Conservation (phyloP, 1,140 invertebrate species). For the Lineus longissimus region DNA sequence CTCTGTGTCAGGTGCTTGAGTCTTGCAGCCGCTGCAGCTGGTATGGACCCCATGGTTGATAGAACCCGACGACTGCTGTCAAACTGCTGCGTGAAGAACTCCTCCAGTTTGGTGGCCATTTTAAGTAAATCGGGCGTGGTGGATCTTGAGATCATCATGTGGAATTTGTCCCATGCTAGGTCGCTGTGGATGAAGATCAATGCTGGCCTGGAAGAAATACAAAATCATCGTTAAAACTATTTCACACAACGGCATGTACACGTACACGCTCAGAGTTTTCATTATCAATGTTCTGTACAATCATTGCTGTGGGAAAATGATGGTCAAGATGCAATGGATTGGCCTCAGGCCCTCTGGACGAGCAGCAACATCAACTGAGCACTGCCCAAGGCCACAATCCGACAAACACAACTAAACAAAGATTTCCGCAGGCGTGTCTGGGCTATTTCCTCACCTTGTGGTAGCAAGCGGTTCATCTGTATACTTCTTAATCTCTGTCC, state of each 20-base stretch:
- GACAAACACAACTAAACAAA: too few species aligned
- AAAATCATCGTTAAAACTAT: not conserved
- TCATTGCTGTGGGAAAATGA: not conserved
- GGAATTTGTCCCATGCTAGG: conserved; percentile 88
- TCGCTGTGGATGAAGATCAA: conserved; percentile 90
- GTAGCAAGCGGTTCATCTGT: conserved; percentile 44
- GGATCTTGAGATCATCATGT: conserved; percentile 92
- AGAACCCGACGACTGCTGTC: conserved; percentile 47
- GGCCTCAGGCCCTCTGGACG: too few species aligned
- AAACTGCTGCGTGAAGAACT: conserved; percentile 73
- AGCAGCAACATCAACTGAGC: too few species aligned
- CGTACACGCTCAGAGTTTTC: too few species aligned
- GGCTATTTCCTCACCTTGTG: conserved; percentile 30
- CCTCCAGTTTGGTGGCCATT: conserved; percentile 93
- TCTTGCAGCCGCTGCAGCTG: not conserved
- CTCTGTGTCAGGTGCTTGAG: conserved; percentile 2
- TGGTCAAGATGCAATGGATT: too few species aligned
- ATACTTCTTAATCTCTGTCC: conserved; percentile 32
- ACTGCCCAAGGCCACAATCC: too few species aligned
- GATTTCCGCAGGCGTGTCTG: too few species aligned
- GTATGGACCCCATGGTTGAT: conserved; percentile 37
- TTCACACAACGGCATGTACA: not conserved
- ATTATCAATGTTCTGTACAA: not conserved
- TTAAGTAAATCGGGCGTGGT: conserved; percentile 94
- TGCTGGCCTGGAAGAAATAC: conserved; percentile 64